Base-by-base conservation (phyloP, 2,113 vertebrate genomes). In the Phalacrocorax pelagicus region DNA sequence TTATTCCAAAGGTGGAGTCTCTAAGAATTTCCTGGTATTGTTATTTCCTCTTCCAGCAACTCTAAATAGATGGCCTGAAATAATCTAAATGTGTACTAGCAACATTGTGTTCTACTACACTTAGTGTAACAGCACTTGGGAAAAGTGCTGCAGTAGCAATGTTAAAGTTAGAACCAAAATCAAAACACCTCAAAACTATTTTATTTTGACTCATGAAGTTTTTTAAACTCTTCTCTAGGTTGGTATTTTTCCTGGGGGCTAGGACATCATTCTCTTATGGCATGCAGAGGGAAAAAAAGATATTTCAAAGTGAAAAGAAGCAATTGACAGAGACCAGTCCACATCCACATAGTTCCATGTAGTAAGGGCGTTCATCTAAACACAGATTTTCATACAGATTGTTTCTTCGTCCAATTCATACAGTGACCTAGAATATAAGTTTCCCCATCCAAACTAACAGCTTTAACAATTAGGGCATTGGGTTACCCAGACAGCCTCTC, bases 11-110 rank as follows among this genome's bases (percentile, higher is more conserved):
- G 96, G 97, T 96, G 97, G 96, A 96, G 94, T 84, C 96, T 84
- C 95, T 57, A 89, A 92, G 96, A 96, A 94, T 96, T 96, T 96
- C 97, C 95, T 96, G 95, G 65, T 91, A 96, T 97, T 97, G 94
- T 97, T 96, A 88, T 92, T 91, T 95, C 83, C 81, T 93, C 92
- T 96, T 91, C 95, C 94, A 94, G 59, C 36, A 69, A 52, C 86
- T 90, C 88, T 94, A 94, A 97, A 96, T 83, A 96, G 92, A 96
- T 22, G 4, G 34, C 61, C 86, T 72, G 77, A 94, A 94, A 94
- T 91, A 96, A 94, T 91, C 77, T 61, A 79, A 94, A 87, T 61
- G 10, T 21, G 55, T 19, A 55, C 57, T 79, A 74, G 88, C 51
- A 83, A 79, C 81, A 85, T 8, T 70, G 66, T 92, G 70, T 92